Evolutionary conservation across 2,797 vertebrate genomes (phyloP).

Genomic region (Spea hammondii): DNA sequence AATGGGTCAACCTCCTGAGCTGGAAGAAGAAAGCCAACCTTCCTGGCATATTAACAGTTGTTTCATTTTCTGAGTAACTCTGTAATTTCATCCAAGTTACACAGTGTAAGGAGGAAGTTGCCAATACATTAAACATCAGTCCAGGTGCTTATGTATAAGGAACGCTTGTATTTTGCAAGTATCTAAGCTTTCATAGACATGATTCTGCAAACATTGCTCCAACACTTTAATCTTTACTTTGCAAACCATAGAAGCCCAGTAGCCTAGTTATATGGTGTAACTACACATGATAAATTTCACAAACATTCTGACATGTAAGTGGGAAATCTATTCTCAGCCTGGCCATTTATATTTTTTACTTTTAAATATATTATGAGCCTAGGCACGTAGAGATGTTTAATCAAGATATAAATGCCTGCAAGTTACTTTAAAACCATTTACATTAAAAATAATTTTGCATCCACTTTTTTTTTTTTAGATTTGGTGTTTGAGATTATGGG

Average conservation of each 20-base stretch:
- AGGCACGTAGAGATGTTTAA: too few species aligned
- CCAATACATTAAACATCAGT: conserved; percentile 48
- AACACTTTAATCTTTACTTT: conserved; percentile 39
- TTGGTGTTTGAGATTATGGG: too few species aligned
- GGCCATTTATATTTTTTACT: too few species aligned
- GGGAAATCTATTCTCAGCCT: not conserved
- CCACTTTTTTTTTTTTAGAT: too few species aligned
- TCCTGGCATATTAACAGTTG: conserved; percentile 35
- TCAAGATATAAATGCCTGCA: too few species aligned
- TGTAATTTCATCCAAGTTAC: conserved; percentile 51
- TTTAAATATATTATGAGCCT: too few species aligned
- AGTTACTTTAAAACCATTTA: too few species aligned
- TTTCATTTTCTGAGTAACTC: conserved; percentile 32
- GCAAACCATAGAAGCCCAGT: conserved; percentile 19
- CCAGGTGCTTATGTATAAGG: conserved; percentile 47
- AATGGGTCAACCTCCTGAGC: conserved; percentile 19
- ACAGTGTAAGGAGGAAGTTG: conserved; percentile 46
- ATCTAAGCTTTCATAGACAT: conserved; percentile 44
- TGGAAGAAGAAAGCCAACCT: conserved; percentile 32
- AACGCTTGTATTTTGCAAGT: conserved; percentile 39
- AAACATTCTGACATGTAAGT: conserved; percentile 23
- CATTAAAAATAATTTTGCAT: too few species aligned
- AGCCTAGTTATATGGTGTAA: conserved; percentile 35
- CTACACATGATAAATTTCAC: conserved; percentile 32
- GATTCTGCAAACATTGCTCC: conserved; percentile 42